Conservation (phyloP, 2,113 vertebrate species). For the Nothobranchius kuhntae region DNA sequence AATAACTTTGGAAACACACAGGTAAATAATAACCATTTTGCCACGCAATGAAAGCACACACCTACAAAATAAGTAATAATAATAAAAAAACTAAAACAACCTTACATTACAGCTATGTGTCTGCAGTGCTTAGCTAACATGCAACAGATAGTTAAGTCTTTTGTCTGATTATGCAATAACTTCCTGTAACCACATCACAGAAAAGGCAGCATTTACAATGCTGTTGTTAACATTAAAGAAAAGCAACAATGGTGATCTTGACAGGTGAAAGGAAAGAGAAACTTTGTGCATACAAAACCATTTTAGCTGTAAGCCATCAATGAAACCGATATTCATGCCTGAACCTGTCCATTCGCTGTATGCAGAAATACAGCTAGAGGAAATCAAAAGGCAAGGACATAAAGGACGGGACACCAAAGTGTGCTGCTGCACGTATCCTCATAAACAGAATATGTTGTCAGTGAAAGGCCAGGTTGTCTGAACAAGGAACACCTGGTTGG, state of each 20-base stretch:
- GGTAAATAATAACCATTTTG: background rate
- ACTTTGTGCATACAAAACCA: conserved; percentile 42
- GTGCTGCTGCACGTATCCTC: conserved; percentile 30
- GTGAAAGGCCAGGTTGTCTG: conserved; percentile 61
- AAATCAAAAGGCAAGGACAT: conserved; percentile 76
- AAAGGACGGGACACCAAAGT: conserved; percentile 39
- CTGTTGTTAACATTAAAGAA: background rate
- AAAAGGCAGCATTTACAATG: background rate
- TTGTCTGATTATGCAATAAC: background rate
- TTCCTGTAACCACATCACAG: background rate
- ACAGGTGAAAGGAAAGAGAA: background rate
- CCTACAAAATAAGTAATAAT: background rate
- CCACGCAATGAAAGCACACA: too few species aligned
- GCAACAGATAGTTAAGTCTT: background rate
- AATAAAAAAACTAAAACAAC: background rate
- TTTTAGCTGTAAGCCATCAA: conserved; percentile 65
- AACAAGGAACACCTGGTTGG: conserved; percentile 80
- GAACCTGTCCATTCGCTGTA: conserved; percentile 64
- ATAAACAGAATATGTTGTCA: conserved; percentile 57
- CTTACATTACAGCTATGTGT: background rate
- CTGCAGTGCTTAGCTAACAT: background rate
- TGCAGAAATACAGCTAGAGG: conserved; percentile 76
- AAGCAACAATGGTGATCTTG: background rate
- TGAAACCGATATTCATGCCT: conserved; percentile 72
- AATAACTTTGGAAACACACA: background rate